These are phyloP conservation scores for Zaprionus africanus DNA, from an alignment of 1,140 invertebrate genomes.

Conservation along the genomic window DNA sequence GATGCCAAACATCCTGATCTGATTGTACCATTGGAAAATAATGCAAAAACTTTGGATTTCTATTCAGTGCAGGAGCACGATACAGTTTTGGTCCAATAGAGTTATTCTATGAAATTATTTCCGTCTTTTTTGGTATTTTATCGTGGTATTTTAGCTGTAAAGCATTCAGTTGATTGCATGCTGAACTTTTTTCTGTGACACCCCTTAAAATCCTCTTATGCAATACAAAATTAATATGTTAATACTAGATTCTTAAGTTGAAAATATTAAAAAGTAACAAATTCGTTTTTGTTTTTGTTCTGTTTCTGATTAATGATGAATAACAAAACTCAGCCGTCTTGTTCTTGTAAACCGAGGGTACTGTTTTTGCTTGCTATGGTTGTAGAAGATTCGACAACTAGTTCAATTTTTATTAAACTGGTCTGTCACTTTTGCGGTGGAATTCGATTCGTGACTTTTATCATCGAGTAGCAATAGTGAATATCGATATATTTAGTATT, in stretches of 20 bases:
- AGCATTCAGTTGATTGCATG: constrained; percentile 28
- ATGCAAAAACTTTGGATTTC: constrained; percentile 91
- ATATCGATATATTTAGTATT: neutral
- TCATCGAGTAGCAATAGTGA: neutral
- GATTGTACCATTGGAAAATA: constrained; percentile 91
- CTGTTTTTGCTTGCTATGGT: neutral
- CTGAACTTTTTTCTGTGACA: constrained; percentile 20
- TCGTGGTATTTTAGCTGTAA: constrained; percentile 58
- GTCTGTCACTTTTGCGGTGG: neutral
- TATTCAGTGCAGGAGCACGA: constrained; percentile 94
- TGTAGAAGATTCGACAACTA: too few relatives aligned
- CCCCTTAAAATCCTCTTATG: constrained; percentile 12
- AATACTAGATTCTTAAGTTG: constrained; percentile 50
- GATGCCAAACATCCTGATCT: constrained; percentile 87
- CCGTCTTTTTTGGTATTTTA: constrained; percentile 38
- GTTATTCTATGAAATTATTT: neutral
- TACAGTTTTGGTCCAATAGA: constrained; percentile 87
- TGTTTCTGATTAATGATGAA: constrained; percentile 50
- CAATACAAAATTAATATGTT: constrained; percentile 57
- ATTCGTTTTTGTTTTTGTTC: constrained; percentile 46
- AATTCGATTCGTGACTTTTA: neutral
- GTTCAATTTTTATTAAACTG: neutral
- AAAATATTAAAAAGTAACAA: constrained; percentile 32
- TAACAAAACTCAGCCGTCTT: constrained; percentile 7
- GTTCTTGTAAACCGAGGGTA: neutral